These are phyloP conservation scores for Eledone cirrhosa DNA, from an alignment of 2,888 invertebrate species.

Conservation along the genomic window DNA sequence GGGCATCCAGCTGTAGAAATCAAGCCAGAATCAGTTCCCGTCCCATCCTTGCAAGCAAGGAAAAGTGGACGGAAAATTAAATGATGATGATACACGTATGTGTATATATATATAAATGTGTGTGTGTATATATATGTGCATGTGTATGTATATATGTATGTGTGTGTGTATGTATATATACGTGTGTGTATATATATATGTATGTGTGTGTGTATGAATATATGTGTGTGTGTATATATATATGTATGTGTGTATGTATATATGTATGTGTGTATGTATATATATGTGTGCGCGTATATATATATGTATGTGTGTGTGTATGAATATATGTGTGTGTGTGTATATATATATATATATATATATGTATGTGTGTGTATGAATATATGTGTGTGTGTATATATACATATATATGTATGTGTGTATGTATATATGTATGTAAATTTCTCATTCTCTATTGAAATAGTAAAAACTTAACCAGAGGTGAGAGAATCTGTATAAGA, in stretches of 20 bases:
- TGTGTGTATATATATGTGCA: not conserved
- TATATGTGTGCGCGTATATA: not conserved
- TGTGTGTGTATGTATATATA: not conserved
- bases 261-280: not conserved
- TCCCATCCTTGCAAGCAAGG: too few species aligned
- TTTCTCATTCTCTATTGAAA: too few species aligned
- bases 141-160: not conserved
- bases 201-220: not conserved
- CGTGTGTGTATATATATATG: not conserved
- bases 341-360: not conserved
- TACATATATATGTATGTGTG: not conserved
- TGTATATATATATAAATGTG: too few species aligned
- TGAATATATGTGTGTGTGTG: not conserved
- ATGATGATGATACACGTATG: too few species aligned
- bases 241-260: not conserved
- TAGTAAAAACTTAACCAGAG: too few species aligned
- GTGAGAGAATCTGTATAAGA: too few species aligned
- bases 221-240: not conserved
- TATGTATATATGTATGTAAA: slow-evolving; percentile 6
- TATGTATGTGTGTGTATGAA: not conserved
- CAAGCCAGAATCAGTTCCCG: too few species aligned
- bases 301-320: not conserved
- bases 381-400: slow-evolving; percentile 1
- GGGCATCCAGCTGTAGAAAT: too few species aligned
- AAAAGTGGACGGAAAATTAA: too few species aligned